A percentile compares a stretch with the other conserved stretches of the same genome.
Evolutionary conservation across 2,113 vertebrate species (phyloP).

Genomic region (Toxotes jaculatrix): DNA sequence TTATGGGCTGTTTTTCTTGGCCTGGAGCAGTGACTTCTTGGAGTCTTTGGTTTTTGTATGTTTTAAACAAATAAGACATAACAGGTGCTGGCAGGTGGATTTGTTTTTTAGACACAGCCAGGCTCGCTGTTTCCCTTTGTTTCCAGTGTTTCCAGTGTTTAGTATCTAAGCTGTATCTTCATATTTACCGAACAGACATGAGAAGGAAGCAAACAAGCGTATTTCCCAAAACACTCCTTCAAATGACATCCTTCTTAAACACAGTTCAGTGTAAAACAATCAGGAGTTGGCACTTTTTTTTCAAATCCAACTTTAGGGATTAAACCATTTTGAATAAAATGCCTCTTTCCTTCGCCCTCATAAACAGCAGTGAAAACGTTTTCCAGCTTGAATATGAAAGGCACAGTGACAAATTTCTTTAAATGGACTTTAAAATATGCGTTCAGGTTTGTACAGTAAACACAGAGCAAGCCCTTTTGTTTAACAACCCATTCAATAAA

Average conservation of each 20-base stretch:
- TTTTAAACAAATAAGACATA: not conserved
- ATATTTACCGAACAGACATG: not conserved
- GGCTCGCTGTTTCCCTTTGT: not conserved
- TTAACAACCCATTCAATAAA: conserved; percentile 53
- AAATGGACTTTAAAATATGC: conserved; percentile 34
- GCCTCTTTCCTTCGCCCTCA: not conserved
- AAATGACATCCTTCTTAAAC: conserved; percentile 30
- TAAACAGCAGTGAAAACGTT: conserved; percentile 47
- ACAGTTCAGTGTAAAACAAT: conserved; percentile 37
- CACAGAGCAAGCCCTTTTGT: conserved; percentile 70
- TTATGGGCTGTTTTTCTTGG: not conserved
- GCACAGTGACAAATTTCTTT: conserved; percentile 66
- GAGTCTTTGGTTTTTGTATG: not conserved
- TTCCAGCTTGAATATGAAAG: conserved; percentile 71
- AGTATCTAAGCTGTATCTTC: not conserved
- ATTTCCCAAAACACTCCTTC: not conserved
- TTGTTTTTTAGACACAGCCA: not conserved
- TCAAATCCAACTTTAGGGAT: conserved; percentile 12
- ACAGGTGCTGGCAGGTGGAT: not conserved
- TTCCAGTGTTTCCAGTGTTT: not conserved
- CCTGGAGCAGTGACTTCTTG: not conserved
- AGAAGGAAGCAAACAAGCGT: not conserved
- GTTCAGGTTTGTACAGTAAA: conserved; percentile 51
- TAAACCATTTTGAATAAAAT: conserved; percentile 34
- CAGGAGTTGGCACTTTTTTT: conserved; percentile 49